Evolutionary conservation across 2,113 vertebrate genomes (phyloP).

Genomic region (Hydrolagus affinis): DNA sequence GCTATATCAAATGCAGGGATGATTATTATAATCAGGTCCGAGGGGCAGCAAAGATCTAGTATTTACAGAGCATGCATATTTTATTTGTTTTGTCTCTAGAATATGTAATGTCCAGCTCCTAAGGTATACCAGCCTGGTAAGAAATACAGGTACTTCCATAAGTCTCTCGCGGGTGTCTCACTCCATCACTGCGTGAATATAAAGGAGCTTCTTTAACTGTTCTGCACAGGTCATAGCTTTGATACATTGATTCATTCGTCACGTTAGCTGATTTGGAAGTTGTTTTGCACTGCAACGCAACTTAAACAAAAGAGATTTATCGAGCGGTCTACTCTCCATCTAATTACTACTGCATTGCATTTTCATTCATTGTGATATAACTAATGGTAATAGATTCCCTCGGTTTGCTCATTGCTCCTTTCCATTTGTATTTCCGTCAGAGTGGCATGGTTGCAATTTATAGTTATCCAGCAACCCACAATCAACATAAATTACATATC

Average conservation of each 20-base stretch:
- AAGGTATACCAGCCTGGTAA: no score
- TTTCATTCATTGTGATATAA: conserved; percentile 22
- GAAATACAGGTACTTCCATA: no score
- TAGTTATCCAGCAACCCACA: not conserved
- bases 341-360: not conserved
- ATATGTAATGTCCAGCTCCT: no score
- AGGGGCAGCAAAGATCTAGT: no score
- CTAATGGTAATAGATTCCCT: not conserved
- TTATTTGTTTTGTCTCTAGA: no score
- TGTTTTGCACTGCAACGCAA: not conserved
- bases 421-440: conserved; percentile 22
- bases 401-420: conserved; percentile 5
- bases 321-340: not conserved
- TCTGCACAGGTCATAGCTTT: not conserved
- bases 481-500: conserved; percentile 14
- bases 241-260: not conserved
- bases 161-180: no score
- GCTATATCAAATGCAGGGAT: no score
- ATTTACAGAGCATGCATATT: no score
- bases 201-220: not conserved
- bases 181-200: no score
- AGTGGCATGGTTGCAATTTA: conserved; percentile 11
- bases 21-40: no score
- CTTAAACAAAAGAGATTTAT: conserved; percentile 13
- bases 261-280: not conserved